Percentiles rank a stretch among this genome's conserved stretches.
Conservation (phyloP, 2,113 vertebrate genomes). For the Oryzias celebensis region DNA sequence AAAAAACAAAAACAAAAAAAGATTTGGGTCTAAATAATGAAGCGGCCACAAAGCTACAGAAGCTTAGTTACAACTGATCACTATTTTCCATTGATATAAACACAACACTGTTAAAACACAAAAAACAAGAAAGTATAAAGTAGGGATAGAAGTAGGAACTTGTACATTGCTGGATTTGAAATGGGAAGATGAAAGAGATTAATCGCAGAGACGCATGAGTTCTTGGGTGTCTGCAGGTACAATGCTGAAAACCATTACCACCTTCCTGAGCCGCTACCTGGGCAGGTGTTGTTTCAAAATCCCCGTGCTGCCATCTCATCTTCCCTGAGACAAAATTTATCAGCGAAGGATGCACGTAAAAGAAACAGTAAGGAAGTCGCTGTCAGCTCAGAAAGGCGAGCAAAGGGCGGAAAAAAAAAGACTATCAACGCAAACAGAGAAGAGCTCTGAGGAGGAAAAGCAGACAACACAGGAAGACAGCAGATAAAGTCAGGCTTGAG, state of each 20-base stretch:
- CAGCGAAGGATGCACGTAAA: constrained; percentile 30
- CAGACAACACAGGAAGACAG: constrained; percentile 49
- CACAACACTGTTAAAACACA: constrained; percentile 22
- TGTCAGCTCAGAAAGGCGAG: constrained; percentile 11
- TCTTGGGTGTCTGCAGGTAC: constrained; percentile 52
- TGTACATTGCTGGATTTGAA: constrained; percentile 48
- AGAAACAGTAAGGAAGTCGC: constrained; percentile 16
- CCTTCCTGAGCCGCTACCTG: constrained; percentile 47
- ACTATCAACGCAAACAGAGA: constrained; percentile 30
- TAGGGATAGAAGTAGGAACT: constrained; percentile 34
- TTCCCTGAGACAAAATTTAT: constrained; percentile 57
- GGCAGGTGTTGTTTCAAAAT: constrained; percentile 67
- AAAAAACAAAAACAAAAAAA: constrained; percentile 32
- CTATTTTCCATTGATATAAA: constrained; percentile 45
- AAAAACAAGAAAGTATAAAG: constrained; percentile 45
- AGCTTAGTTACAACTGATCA: constrained; percentile 34
- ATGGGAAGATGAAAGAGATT: constrained; percentile 64
- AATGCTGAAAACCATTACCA: constrained; percentile 68
- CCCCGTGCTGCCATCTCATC: constrained; percentile 51
- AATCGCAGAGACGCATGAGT: constrained; percentile 53
- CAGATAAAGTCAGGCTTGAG: constrained; percentile 59
- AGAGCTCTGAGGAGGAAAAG: constrained; percentile 36
- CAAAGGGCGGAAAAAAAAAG: constrained; percentile 17
- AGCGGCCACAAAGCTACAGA: constrained; percentile 37
- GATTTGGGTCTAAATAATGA: constrained; percentile 37